phyloP scores from a whole-genome alignment of 2,113 vertebrate genomes.

The Acrocephalus arundinaceus region DNA sequence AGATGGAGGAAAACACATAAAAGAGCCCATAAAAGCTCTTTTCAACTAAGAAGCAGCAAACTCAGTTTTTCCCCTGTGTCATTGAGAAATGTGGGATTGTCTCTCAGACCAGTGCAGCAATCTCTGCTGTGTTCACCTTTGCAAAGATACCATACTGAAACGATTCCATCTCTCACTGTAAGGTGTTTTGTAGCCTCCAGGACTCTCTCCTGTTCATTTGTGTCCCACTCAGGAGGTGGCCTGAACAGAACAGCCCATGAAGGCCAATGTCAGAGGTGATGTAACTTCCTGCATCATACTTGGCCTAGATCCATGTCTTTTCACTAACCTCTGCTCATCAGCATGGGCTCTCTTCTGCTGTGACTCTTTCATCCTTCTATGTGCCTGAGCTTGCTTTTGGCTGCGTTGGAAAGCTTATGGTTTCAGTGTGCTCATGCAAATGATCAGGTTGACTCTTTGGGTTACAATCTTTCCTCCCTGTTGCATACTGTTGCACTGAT shows the following conservation, averaged over 20 bases:
- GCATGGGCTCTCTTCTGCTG: not conserved
- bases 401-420: not conserved
- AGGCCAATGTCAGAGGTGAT: not conserved
- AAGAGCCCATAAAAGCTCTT: not conserved
- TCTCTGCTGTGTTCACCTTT: not conserved
- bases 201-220: not conserved
- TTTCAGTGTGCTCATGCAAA: not conserved
- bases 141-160: not conserved
- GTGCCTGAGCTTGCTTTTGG: not conserved
- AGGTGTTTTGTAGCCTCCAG: not conserved
- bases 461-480: not conserved
- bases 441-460: not conserved
- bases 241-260: not conserved
- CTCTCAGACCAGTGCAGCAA: not conserved
- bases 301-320: not conserved
- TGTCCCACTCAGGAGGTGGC: not conserved
- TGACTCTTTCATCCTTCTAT: not conserved
- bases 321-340: not conserved
- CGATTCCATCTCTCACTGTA: not conserved
- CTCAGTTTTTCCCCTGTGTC: not conserved
- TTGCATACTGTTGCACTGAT: not conserved
- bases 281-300: not conserved
- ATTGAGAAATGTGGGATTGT: not conserved
- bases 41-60: not conserved
- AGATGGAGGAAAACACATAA: not conserved